Conservation (phyloP, 1,140 invertebrate genomes). For the Drosophila micromelanica region DNA sequence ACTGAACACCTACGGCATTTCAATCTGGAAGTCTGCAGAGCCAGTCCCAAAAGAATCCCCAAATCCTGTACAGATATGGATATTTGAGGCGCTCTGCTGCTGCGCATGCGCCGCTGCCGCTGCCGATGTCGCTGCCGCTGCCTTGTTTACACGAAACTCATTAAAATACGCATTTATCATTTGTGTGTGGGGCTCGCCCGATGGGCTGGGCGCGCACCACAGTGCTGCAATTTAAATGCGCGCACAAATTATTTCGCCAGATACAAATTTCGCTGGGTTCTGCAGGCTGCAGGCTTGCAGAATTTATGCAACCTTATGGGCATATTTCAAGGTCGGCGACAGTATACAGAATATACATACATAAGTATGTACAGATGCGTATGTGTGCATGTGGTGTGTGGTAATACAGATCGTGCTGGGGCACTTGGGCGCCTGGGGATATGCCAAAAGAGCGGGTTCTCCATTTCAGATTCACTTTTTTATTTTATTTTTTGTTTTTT, state of each 20-base stretch:
- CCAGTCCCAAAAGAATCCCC: conserved; percentile 45
- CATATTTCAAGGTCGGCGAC: conserved; percentile 78
- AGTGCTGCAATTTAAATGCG: conserved; percentile 72
- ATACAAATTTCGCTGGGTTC: conserved; percentile 35
- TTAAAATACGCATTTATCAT: conserved; percentile 82
- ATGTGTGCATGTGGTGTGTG: background rate
- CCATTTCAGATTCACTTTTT: conserved; percentile 79
- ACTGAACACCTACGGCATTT: conserved; percentile 71
- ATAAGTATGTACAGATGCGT: background rate
- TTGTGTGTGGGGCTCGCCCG: conserved; percentile 23
- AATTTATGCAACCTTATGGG: conserved; percentile 70
- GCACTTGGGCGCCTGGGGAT: conserved; percentile 38
- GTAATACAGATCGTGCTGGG: conserved; percentile 20
- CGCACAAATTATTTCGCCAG: conserved; percentile 58
- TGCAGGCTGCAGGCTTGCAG: conserved; percentile 15
- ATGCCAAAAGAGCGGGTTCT: conserved; percentile 67
- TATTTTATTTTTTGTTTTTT: conserved; percentile 45
- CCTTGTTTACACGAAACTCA: conserved; percentile 83
- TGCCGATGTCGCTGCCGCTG: no score
- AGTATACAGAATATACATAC: background rate
- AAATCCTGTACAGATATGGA: conserved; percentile 52
- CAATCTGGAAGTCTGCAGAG: conserved; percentile 44
- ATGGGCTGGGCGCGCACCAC: conserved; percentile 18
- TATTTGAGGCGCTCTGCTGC: conserved; percentile 44
- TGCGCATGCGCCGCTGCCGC: conserved; percentile 64